Conservation (phyloP, 1,140 invertebrate species). For the Drosophila truncata region DNA sequence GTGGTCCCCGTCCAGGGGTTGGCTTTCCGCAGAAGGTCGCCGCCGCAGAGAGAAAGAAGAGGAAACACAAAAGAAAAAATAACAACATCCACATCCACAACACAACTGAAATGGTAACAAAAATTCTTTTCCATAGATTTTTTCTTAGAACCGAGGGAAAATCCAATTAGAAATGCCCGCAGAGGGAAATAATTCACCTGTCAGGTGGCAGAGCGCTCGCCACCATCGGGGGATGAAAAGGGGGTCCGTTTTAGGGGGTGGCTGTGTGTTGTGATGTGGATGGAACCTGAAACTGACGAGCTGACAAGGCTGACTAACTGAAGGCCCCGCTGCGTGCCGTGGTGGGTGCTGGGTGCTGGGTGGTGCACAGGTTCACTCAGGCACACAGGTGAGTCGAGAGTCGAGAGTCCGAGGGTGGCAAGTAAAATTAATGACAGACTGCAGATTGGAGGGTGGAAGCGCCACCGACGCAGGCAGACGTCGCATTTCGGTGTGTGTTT, state of each 20-base stretch:
- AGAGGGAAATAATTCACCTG: conserved; percentile 85
- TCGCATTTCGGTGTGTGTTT: conserved; percentile 37
- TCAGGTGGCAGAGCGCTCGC: conserved; percentile 56
- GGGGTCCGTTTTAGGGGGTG: conserved; percentile 21
- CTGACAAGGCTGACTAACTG: conserved; percentile 74
- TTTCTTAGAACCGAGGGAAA: conserved; percentile 84
- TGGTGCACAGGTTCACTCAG: conserved; percentile 8
- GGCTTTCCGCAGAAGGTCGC: conserved; percentile 53
- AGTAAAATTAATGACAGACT: conserved; percentile 63
- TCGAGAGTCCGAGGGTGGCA: conserved; percentile 40
- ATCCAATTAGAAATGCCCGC: conserved; percentile 84
- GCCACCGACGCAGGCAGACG: conserved; percentile 59
- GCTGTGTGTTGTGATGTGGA: conserved; percentile 61
- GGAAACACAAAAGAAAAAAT: conserved; percentile 1
- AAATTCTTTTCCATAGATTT: conserved; percentile 83
- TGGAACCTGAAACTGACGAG: conserved; percentile 72
- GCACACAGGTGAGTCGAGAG: conserved; percentile 26
- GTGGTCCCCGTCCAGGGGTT: conserved; percentile 4
- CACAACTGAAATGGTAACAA: conserved; percentile 44
- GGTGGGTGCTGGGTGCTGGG: not conserved
- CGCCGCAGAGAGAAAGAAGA: conserved; percentile 20
- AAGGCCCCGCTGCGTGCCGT: conserved; percentile 69
- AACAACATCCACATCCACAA: conserved; percentile 14
- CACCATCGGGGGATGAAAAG: not conserved
- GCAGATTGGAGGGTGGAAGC: conserved; percentile 46